A percentile compares a stretch with the other conserved stretches of the same genome.
These are phyloP conservation scores for Drosophila bocki DNA, from an alignment of 1,140 invertebrate genomes.

Conservation along the genomic window DNA sequence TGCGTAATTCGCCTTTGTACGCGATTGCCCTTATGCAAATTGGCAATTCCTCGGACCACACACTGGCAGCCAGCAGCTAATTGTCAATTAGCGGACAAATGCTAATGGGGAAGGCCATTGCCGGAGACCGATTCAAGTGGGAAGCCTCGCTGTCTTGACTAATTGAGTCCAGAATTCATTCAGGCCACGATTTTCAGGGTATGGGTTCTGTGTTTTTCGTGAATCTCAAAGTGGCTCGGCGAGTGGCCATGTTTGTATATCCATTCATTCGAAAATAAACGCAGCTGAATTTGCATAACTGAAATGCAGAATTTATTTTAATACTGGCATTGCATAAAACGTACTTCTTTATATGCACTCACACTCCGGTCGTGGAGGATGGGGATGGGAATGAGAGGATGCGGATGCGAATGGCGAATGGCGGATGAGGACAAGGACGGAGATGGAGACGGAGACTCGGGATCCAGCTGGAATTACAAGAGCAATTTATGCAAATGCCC, in stretches of 20 bases:
- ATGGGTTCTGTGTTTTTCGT: not conserved
- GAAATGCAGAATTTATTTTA: constrained; percentile 74
- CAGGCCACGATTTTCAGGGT: constrained; percentile 16
- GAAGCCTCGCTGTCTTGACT: constrained; percentile 28
- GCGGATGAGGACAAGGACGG: not conserved
- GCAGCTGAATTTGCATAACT: constrained; percentile 62
- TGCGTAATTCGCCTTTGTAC: not conserved
- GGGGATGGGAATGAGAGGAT: not conserved
- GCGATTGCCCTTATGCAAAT: constrained; percentile 42
- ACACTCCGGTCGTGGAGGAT: constrained; percentile 7
- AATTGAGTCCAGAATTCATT: constrained; percentile 59
- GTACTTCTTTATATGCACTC: constrained; percentile 65
- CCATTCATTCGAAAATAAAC: constrained; percentile 40
- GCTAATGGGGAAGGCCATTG: constrained; percentile 52
- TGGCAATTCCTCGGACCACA: constrained; percentile 18
- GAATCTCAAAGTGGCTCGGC: constrained; percentile 9
- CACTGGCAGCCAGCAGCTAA: constrained; percentile 42
- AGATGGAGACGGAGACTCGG: not conserved
- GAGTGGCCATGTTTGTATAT: constrained; percentile 25
- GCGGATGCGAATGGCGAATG: constrained; percentile 6
- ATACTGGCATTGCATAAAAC: constrained; percentile 74
- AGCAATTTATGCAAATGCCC: constrained; percentile 69
- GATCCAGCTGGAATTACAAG: constrained; percentile 47
- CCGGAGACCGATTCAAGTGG: constrained; percentile 22
- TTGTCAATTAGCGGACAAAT: constrained; percentile 66